Base-by-base conservation (phyloP, 2,113 vertebrate species). In the Ascaphus truei region DNA sequence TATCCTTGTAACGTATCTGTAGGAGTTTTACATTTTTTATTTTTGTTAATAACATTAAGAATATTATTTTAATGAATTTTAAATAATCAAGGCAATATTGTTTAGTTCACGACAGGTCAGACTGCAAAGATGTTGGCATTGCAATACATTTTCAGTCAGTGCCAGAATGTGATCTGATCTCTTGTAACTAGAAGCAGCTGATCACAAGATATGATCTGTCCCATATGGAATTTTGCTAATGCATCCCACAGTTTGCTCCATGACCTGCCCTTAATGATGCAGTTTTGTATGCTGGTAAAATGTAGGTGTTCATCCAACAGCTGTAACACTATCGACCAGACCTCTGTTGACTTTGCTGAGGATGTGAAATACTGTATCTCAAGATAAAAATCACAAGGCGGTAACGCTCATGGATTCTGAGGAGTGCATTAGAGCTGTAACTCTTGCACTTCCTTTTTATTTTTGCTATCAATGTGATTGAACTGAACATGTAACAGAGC, bases 261-360 rank as follows among this genome's bases (percentile, higher is more conserved):
- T 79, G 76, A 75, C 72, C 78, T 80, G 33, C 76, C 71, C 65
- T 74, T 65, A 76, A 51, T 73, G 73, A 72, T 43, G 72, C 29
- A 74, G 51, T 43, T 79, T 77, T 77, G 65, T 33, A 67, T 79
- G 68, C 77, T 75, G 41, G 71, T 75, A 73, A 45, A 77, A 80
- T 84, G 83, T 72, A 75, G 53, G 51, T 80, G 69, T 68, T 76
- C 69, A 30, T 68, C 69, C 71, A 81, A 47, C 84, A 89, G 82
- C 83, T 62, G 0, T 81, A 81, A 84, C 81, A 83, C 77, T 91
- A 86, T 90, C 82, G 86, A 93, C 84, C 86, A 79, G 86, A 87
- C 88, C 79, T 83, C 81, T 85, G 72, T 86, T 90, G 91, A 91
- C 85, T 89, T 86, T 87, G 87, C 93, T 94, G 89, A 93, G 86